Base-by-base conservation (phyloP, 2,888 invertebrate species). In the Himalopsyche anomala region DNA sequence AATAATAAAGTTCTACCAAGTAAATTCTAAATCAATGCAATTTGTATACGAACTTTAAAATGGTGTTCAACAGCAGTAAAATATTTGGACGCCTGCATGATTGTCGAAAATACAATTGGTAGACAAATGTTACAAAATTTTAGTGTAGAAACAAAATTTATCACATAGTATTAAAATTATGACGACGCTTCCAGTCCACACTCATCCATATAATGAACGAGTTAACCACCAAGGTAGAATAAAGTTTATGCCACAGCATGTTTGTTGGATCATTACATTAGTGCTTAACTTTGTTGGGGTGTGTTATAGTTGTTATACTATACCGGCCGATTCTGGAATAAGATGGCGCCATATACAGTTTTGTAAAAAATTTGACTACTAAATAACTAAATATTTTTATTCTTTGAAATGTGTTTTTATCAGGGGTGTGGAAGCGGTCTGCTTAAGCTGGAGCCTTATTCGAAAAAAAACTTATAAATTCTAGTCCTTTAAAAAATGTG, bases 201-300 rank as follows among this genome's bases (percentile, higher is more conserved):
- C 17, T 56, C 56, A 56, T 56, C 56, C n/a, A 56, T 56, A 56
- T 56, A 56, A 56, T 56, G 56, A 56, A n/a, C 56, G 17, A 56
- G 56, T 56, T 56, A 56, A 56, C 56, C 56, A 45, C 45, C 45
- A 19, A 3, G 56, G 19, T 56, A 56, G 56, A 56, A 56, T 17
- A 56, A 56, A 56, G 56, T 56, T 56, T 56, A 19, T 19, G n/a
- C 56, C 56, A 56, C 56, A n/a, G 56, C 56, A 56, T 56, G 56
- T 56, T 56, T 56, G 56, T 56, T 56, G 17, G 56, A n/a, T 56
- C 19, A 56, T 56, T n/a, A 19, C n/a, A 19, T 56, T 56, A 56
- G 56, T 56, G 56, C 9, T 56, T n/a, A 56, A 56, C 56, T 56
- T 19, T 56, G n/a, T 56, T 56, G 56, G 17, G 56, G 17, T 17